Evolutionary conservation across 1,140 invertebrate species (phyloP), one percentile per base, ranked within the genome.

Genomic region (Streblospio benedicti): DNA sequence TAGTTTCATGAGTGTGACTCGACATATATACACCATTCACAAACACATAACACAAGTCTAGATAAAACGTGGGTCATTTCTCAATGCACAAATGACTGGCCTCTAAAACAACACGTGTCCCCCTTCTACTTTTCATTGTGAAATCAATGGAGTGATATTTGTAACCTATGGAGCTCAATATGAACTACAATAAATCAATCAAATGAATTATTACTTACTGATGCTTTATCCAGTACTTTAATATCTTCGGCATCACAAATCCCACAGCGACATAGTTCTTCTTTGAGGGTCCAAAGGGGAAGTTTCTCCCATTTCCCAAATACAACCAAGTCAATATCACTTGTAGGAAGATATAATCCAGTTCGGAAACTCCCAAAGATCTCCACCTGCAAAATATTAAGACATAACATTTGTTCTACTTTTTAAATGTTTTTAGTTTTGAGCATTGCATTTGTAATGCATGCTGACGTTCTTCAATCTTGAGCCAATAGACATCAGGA

Each of bases 311-410:
- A 97, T 70, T 92, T 88, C 54, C 92, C 92, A 78, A 93, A 88
- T 57, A 98, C 91, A 64, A 97, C 93, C 70, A 98, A 84, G 82
- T 97, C 94, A 76, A 97, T 97, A 81, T 97, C 94, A 83, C 93
- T 86, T 63, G 91, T 95, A 61, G 92, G 92, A 74, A 96, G 82
- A 82, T 94, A 96, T 60, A 96, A 84, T 59, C 91, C 90, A 47
- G 92, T 95, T 62, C 90, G 83, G 81, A 93, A 96, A 65, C 90
- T 93, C 66, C 92, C 93, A 82, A 95, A 96, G 64, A 94, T 87
- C 80, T 94, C 89, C 58, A 94, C 90, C 73, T 74, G 41, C 38
- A 59, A 61, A 61, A 43, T 16, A 58, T 20, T n/a, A n/a, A n/a
- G n/a, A n/a, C n/a, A n/a, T n/a, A n/a, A 52, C 58, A 65, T 50